These are phyloP conservation scores for Papilio xuthus DNA, from an alignment of 1,140 invertebrate genomes.

Conservation along the genomic window DNA sequence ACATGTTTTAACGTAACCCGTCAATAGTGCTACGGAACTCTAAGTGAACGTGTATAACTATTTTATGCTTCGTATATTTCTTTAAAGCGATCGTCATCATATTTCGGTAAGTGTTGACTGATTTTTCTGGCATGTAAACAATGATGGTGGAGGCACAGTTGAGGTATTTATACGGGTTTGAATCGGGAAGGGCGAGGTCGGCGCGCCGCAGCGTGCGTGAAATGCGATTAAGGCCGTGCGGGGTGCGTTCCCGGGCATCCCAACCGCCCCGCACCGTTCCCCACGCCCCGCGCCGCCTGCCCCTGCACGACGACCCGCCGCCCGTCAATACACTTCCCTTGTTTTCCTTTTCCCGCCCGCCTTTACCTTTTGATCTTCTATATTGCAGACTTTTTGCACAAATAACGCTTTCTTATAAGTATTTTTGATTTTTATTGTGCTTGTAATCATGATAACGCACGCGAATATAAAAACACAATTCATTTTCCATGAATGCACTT, in stretches of 20 bases:
- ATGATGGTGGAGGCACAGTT: slow-evolving; percentile 42
- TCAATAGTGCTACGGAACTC: slow-evolving; percentile 31
- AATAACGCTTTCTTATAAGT: background rate
- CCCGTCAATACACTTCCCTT: slow-evolving; percentile 42
- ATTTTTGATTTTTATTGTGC: background rate
- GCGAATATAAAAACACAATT: background rate
- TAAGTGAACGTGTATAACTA: slow-evolving; percentile 32
- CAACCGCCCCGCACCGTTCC: slow-evolving; percentile 44
- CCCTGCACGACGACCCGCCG: slow-evolving; percentile 28
- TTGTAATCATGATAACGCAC: background rate
- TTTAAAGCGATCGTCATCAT: slow-evolving; percentile 17
- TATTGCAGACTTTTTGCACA: background rate
- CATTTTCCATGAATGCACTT: background rate
- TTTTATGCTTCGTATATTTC: slow-evolving; percentile 11
- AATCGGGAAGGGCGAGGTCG: slow-evolving; percentile 63
- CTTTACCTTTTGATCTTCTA: slow-evolving; percentile 37
- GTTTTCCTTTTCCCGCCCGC: slow-evolving; percentile 63
- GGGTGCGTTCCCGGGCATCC: slow-evolving; percentile 54
- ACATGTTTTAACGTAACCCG: slow-evolving; percentile 26
- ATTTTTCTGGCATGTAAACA: slow-evolving; percentile 38
- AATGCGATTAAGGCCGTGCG: slow-evolving; percentile 69
- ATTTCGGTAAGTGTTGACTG: slow-evolving; percentile 37
- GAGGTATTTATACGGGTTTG: slow-evolving; percentile 46
- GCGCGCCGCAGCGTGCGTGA: slow-evolving; percentile 60
- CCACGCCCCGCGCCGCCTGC: slow-evolving; percentile 33